Evolutionary conservation across 2,797 vertebrate genomes (phyloP).

Genomic region (Lacerta bilineata): DNA sequence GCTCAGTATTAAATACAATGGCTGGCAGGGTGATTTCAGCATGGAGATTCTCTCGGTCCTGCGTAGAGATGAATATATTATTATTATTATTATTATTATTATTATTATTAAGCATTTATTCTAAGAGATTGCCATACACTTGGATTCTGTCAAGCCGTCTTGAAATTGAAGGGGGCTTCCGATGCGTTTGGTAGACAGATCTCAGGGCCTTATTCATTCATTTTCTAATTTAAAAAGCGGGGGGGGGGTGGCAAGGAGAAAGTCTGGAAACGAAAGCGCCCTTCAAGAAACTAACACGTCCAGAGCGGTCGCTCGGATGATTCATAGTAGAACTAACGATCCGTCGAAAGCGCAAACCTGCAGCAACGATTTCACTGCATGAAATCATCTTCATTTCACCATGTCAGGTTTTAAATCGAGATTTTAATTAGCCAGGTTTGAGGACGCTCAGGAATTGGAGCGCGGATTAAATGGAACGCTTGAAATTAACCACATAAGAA

Average conservation of each 20-base stretch:
- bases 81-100: too few species aligned
- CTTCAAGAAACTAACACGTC: background rate
- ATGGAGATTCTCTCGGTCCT: too few species aligned
- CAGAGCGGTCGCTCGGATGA: background rate
- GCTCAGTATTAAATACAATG: too few species aligned
- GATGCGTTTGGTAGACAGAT: background rate
- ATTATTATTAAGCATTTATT: too few species aligned
- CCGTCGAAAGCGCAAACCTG: background rate
- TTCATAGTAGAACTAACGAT: background rate
- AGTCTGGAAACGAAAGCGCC: background rate
- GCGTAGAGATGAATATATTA: too few species aligned
- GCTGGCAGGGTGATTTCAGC: background rate
- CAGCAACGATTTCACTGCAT: background rate
- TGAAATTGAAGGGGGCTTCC: background rate
- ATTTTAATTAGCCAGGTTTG: background rate
- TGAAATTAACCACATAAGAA: slow-evolving; percentile 1
- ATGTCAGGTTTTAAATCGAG: background rate
- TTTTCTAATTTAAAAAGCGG: background rate
- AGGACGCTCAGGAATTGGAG: background rate
- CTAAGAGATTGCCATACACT: too few species aligned
- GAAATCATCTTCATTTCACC: background rate
- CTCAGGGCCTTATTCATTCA: too few species aligned
- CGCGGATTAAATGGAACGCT: background rate
- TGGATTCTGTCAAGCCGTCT: too few species aligned
- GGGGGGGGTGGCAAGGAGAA: too few species aligned